phyloP scores from a whole-genome alignment of 2,888 invertebrate species.

The Zootermopsis nevadensis region DNA sequence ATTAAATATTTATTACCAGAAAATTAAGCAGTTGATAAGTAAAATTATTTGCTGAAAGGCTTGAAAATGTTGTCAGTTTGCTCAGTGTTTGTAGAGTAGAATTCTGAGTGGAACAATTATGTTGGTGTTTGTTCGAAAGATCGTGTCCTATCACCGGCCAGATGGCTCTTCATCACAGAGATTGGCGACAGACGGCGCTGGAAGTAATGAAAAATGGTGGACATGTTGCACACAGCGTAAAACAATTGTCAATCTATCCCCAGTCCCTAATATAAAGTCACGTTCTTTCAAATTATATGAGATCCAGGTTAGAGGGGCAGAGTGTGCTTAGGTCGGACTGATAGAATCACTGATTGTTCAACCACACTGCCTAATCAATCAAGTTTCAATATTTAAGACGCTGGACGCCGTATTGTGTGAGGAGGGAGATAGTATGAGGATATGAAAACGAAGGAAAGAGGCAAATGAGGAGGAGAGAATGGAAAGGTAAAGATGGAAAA shows the following conservation, averaged over 20 bases:
- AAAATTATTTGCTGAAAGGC: no score
- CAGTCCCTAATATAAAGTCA: slow-evolving; percentile 40
- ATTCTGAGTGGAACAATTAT: slow-evolving; percentile 3
- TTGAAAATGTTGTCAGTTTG: no score
- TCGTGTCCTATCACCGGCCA: neutral
- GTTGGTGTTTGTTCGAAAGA: neutral
- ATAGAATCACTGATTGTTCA: neutral
- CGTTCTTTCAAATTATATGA: slow-evolving; percentile 35
- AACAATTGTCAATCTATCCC: slow-evolving; percentile 36
- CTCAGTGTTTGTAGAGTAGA: no score
- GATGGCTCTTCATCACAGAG: slow-evolving; percentile 16
- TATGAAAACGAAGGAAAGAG: no score
- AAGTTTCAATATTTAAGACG: no score
- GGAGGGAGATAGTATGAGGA: no score
- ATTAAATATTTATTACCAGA: no score
- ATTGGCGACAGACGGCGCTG: slow-evolving; percentile 32
- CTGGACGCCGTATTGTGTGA: no score
- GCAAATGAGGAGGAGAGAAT: no score
- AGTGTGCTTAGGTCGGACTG: neutral
- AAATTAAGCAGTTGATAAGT: no score
- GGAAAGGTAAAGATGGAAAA: no score
- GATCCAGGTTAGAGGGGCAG: slow-evolving; percentile 6
- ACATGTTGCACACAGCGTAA: slow-evolving; percentile 4
- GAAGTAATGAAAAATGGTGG: slow-evolving; percentile 32
- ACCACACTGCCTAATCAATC: slow-evolving; percentile 1